phyloP scores from a whole-genome alignment of 92 coral and sea anemone species.

The Desmophyllum pertusum region DNA sequence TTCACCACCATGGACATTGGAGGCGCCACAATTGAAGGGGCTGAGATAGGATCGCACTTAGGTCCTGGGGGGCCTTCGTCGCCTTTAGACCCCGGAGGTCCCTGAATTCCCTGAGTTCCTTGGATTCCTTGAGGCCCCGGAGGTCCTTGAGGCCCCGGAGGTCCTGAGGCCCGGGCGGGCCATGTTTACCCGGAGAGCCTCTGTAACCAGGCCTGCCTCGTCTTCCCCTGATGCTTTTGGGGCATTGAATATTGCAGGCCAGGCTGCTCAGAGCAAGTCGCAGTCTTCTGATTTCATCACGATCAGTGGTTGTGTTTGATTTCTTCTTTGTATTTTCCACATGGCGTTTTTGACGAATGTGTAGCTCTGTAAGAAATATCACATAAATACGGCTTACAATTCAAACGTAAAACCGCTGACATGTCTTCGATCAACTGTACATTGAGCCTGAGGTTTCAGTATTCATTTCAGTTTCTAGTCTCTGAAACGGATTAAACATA shows the following conservation, averaged over 20 bases:
- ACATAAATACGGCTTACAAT: background rate
- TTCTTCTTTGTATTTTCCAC: background rate
- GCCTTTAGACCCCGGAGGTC: constrained; percentile 72
- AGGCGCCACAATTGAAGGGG: constrained; percentile 57
- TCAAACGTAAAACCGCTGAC: too few relatives aligned
- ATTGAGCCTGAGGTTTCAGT: too few relatives aligned
- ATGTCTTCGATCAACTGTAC: too few relatives aligned
- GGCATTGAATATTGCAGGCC: constrained; percentile 14
- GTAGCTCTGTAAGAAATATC: background rate
- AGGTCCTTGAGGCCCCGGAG: constrained; percentile 14
- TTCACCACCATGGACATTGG: constrained; percentile 56
- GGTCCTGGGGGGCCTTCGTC: constrained; percentile 70
- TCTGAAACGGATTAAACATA: too few relatives aligned
- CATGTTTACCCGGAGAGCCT: constrained; percentile 40
- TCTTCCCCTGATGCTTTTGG: constrained; percentile 28
- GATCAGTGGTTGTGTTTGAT: background rate
- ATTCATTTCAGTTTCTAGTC: too few relatives aligned
- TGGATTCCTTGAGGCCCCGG: constrained; percentile 26
- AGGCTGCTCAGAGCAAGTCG: constrained; percentile 1
- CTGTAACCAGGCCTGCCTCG: constrained; percentile 38
- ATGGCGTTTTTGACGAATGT: constrained; percentile 16
- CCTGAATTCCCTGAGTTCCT: constrained; percentile 37
- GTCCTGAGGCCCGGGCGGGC: constrained; percentile 39
- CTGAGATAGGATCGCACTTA: constrained; percentile 62
- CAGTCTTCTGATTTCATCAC: constrained; percentile 4